A percentile compares a stretch with the other conserved stretches of the same genome.
Conservation (phyloP, 2,113 vertebrate species). For the Mustela lutreola region DNA sequence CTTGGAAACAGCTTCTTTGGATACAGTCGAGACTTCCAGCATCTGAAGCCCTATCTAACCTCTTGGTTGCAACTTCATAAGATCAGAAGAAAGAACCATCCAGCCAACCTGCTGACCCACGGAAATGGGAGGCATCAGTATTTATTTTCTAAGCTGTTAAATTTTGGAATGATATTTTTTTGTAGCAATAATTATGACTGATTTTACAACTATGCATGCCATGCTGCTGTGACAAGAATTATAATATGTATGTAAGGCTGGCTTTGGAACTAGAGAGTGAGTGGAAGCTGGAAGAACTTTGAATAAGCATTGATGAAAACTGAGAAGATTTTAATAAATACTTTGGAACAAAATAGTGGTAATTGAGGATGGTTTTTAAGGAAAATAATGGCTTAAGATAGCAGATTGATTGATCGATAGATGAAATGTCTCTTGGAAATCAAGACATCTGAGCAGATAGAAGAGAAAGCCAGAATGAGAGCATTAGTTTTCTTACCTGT, state of each 20-base stretch:
- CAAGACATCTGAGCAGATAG: background rate
- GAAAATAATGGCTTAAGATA: background rate
- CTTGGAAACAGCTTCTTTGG: background rate
- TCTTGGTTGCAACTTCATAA: background rate
- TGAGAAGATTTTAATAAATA: background rate
- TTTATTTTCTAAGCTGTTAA: background rate
- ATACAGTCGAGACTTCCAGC: background rate
- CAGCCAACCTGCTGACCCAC: background rate
- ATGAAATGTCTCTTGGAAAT: background rate
- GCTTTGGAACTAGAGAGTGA: background rate
- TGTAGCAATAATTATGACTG: background rate
- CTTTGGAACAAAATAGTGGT: background rate
- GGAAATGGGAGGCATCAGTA: background rate
- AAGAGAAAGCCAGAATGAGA: background rate
- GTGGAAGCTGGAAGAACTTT: background rate
- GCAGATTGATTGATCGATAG: rapidly evolving
- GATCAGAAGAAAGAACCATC: background rate
- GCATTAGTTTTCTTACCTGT: background rate
- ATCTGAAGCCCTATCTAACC: background rate
- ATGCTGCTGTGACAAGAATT: background rate
- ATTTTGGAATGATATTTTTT: background rate
- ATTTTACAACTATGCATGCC: background rate
- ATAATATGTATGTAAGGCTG: rapidly evolving
- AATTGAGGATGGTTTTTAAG: background rate
- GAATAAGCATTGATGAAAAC: background rate